Conservation (phyloP, 1,140 invertebrate species). For the Parasteatoda tepidariorum region DNA sequence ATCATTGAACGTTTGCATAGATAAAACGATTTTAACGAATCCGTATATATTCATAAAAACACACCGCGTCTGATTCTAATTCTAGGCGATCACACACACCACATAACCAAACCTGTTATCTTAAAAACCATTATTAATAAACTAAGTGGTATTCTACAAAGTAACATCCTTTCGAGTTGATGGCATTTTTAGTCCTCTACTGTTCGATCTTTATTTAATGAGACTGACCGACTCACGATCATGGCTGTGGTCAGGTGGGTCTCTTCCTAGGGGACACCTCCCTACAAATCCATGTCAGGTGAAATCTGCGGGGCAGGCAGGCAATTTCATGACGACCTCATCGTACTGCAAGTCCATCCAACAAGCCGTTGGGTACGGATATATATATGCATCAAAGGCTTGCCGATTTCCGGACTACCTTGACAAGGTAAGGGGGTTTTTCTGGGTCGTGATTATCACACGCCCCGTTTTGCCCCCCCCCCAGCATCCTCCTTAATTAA, state of each 20-base stretch:
- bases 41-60: too few species aligned
- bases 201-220: too few species aligned
- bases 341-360: neutral
- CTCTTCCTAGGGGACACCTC: neutral
- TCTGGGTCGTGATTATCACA: constrained; percentile 42
- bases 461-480: neutral
- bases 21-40: too few species aligned
- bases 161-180: too few species aligned
- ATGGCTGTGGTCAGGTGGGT: constrained; percentile 19
- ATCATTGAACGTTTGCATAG: too few species aligned
- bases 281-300: constrained; percentile 22
- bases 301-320: constrained; percentile 39
- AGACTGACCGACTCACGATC: constrained; percentile 8
- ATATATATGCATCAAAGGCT: neutral
- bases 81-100: too few species aligned
- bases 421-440: constrained; percentile 33
- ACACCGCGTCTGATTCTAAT: too few species aligned
- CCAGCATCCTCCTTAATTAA: constrained; percentile 22
- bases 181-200: too few species aligned
- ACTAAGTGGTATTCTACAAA: too few species aligned
- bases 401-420: constrained; percentile 42
- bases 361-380: constrained; percentile 24
- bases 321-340: constrained; percentile 14
- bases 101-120: too few species aligned
- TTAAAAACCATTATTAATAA: too few species aligned